These are phyloP conservation scores for Heliocidaris erythrogramma DNA, from an alignment of 35 echinoderm and acorn worm genomes.

Conservation along the genomic window DNA sequence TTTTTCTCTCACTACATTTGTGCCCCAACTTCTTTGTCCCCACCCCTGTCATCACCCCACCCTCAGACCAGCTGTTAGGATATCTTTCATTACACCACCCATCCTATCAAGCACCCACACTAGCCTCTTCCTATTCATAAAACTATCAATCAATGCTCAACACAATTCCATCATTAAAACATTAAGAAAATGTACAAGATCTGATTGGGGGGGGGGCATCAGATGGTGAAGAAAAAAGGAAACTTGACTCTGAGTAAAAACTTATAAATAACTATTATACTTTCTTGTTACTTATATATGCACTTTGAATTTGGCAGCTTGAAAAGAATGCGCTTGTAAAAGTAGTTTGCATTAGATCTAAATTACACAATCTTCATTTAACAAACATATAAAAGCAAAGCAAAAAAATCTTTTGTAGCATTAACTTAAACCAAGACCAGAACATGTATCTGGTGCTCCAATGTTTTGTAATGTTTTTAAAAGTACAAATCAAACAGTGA, in stretches of 20 bases:
- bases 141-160: background rate
- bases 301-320: background rate
- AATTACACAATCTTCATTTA: too few relatives aligned
- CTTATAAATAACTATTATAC: background rate
- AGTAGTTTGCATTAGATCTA: too few relatives aligned
- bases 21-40: background rate
- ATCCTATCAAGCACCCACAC: background rate
- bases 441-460: too few relatives aligned
- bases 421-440: too few relatives aligned
- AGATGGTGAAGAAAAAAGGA: background rate
- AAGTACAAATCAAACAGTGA: too few relatives aligned
- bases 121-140: background rate
- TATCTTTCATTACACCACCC: background rate
- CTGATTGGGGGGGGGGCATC: background rate
- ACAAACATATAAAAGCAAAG: too few relatives aligned
- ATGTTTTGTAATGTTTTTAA: too few relatives aligned
- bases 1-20: too few relatives aligned
- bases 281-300: background rate
- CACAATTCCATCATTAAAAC: background rate
- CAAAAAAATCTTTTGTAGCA: too few relatives aligned
- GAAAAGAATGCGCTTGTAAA: too few relatives aligned
- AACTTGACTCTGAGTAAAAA: background rate
- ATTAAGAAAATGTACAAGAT: background rate
- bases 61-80: background rate
- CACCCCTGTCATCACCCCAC: background rate